Conservation (phyloP, 2,797 vertebrate species). For the Odontamblyopus lacepedii region DNA sequence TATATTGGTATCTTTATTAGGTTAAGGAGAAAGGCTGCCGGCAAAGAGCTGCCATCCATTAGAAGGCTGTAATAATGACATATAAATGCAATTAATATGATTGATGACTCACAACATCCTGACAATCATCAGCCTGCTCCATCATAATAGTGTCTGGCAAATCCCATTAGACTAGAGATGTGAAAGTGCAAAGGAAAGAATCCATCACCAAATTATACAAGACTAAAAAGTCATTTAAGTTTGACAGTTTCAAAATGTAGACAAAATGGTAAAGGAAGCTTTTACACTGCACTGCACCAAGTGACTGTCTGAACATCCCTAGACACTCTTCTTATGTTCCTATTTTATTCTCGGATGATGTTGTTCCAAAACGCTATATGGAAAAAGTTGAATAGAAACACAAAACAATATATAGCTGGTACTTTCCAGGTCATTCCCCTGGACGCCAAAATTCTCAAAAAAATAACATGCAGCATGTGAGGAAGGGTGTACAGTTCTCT, state of each 20-base stretch:
- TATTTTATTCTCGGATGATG: background rate
- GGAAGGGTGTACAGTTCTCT: too few relatives aligned
- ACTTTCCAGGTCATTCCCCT: too few relatives aligned
- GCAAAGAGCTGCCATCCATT: constrained; percentile 65
- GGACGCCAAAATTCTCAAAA: too few relatives aligned
- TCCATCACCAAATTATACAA: constrained; percentile 59
- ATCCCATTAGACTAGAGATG: constrained; percentile 67
- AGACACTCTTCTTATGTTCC: background rate
- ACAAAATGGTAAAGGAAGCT: background rate
- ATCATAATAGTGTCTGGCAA: constrained; percentile 71
- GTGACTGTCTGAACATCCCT: background rate
- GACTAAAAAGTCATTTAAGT: constrained; percentile 37
- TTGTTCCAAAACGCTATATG: too few relatives aligned
- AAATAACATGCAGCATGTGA: too few relatives aligned
- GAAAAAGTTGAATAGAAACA: too few relatives aligned
- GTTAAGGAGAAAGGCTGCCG: constrained; percentile 52
- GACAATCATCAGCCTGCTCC: constrained; percentile 71
- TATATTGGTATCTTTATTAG: constrained; percentile 64
- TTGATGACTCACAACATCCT: constrained; percentile 70
- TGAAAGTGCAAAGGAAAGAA: constrained; percentile 53
- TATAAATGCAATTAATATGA: constrained; percentile 77
- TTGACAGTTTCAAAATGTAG: constrained; percentile 29
- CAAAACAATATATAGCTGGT: too few relatives aligned
- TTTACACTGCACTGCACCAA: background rate
- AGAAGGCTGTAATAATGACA: constrained; percentile 68